These are phyloP conservation scores for Anhinga rufa DNA, from an alignment of 2,113 vertebrate genomes.

Conservation along the genomic window DNA sequence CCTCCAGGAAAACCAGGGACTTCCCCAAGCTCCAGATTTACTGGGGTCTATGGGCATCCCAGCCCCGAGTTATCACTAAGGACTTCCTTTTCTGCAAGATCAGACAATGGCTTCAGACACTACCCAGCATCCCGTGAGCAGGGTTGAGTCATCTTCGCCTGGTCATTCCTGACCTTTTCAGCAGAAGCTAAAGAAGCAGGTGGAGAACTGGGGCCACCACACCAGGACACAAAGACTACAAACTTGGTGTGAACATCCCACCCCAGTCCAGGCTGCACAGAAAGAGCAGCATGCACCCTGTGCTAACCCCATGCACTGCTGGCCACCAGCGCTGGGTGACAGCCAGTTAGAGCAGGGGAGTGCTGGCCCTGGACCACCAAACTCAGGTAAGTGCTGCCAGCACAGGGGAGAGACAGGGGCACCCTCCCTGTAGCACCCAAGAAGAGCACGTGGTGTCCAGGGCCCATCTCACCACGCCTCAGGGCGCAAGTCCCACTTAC, in stretches of 20 bases:
- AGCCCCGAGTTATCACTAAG: background rate
- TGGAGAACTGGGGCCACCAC: background rate
- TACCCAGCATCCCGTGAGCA: background rate
- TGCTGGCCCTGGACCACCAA: background rate
- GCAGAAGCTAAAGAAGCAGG: background rate
- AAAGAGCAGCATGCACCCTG: fast-evolving
- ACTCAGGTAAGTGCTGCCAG: no score
- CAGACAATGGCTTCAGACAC: background rate
- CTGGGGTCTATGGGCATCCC: background rate
- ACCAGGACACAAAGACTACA: fast-evolving
- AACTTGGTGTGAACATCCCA: background rate
- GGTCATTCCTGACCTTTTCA: background rate
- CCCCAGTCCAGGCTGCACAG: background rate
- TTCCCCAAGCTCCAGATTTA: background rate
- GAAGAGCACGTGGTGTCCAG: fast-evolving
- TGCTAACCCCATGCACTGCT: background rate
- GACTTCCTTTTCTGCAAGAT: background rate
- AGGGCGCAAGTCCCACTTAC: background rate
- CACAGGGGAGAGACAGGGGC: fast-evolving
- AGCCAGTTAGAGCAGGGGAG: background rate
- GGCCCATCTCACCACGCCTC: background rate
- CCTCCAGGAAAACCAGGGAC: background rate
- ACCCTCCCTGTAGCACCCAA: background rate
- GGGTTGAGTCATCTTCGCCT: background rate
- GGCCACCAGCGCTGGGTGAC: background rate